Conservation (phyloP, 2,888 invertebrate genomes). For the Bugula neritina region DNA sequence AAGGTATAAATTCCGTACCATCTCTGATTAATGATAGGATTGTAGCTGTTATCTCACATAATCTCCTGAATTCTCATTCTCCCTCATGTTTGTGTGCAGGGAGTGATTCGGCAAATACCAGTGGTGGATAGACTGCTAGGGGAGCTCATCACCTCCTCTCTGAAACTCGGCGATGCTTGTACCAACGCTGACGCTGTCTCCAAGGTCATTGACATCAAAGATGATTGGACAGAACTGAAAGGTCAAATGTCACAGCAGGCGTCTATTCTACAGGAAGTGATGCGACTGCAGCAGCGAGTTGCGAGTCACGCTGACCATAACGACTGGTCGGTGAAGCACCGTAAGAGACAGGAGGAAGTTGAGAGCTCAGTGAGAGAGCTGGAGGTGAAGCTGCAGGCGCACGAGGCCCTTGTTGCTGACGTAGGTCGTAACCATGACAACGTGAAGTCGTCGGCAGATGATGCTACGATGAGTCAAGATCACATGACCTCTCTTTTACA, state of each 20-base stretch:
- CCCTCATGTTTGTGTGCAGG: not conserved
- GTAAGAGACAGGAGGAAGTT: constrained; percentile 39
- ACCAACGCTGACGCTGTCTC: constrained; percentile 21
- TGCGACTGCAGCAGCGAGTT: constrained; percentile 11
- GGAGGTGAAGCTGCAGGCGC: constrained; percentile 29
- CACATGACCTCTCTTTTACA: not conserved
- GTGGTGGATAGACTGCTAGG: constrained; percentile 8
- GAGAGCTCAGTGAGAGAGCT: constrained; percentile 38
- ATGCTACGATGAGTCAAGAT: not conserved
- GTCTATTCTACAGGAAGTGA: constrained; percentile 18
- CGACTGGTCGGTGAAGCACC: constrained; percentile 32
- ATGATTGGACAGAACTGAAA: constrained; percentile 15
- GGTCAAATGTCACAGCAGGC: constrained; percentile 24
- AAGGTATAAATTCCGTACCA: too few relatives aligned
- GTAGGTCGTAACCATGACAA: not conserved
- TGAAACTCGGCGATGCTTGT: constrained; percentile 20
- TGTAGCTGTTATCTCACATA: too few relatives aligned
- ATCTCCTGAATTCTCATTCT: too few relatives aligned
- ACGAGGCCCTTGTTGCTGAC: constrained; percentile 3
- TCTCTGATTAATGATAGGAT: too few relatives aligned
- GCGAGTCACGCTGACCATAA: not conserved
- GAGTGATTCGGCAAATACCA: constrained; percentile 15
- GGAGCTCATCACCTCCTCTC: constrained; percentile 14
- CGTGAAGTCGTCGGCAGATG: not conserved
- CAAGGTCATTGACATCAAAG: constrained; percentile 24